Evolutionary conservation across 2,797 vertebrate species (phyloP), one percentile per base, ranked within the genome.

Genomic region (Sebastes nivosus): DNA sequence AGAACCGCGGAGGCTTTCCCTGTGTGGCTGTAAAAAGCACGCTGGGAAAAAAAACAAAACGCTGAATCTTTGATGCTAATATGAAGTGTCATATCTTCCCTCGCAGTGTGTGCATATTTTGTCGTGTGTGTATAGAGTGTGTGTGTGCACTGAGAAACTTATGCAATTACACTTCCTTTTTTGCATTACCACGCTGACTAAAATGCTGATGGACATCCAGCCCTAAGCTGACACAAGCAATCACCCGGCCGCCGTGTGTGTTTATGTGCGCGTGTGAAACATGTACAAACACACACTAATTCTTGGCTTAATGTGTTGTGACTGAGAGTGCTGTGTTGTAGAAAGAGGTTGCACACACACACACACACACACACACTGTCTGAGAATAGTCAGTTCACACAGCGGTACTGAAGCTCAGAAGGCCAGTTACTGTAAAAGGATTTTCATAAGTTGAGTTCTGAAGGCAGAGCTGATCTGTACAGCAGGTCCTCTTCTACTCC

Each of bases 1-100:
- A 84, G 74, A 74, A 63, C 14, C 8, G 3, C 24, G 3, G 77
- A 86, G 84, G 80, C 81, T 92, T 90, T 84, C 76, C 81, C 87
- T 86, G 67, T 89, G 83, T 88, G 61, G 75, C 72, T 76, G 59
- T 61, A 72, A 83, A 88, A 89, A 86, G 85, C 75, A 72, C 8
- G 20, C 80, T 63, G 74, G 75, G 75, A 81, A 64, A 59, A 59
- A 59, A 29, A 34, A 22, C 7, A 24, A 88, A 88, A 61, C 29
- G 77, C 83, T 86, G 87, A 92, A 80, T 89, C 81, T 93, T 91
- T 94, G 93, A 94, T 79, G 88, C 82, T 91, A 86, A 95, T 88
- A 71, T 81, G 81, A 93, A 88, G 86, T 85, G 93, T 85, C 91
- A 88, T 77, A 83, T 89, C 77, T 82, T 90, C 82, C 84, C 76